A percentile compares a stretch with the other conserved stretches of the same genome.
Conservation (phyloP, 2,113 vertebrate species). For the Hymenochirus boettgeri region DNA sequence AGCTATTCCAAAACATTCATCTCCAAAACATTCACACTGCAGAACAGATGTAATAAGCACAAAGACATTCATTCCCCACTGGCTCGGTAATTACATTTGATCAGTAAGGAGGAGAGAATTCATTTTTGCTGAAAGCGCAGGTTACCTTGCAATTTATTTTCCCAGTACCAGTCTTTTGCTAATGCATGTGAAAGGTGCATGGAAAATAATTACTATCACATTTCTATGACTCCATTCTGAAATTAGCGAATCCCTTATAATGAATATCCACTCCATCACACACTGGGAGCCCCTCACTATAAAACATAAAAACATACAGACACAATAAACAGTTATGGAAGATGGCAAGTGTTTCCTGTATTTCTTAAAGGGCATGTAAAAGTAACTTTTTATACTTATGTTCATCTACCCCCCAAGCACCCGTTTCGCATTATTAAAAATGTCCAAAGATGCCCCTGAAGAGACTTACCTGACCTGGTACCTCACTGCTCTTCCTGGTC, state of each 20-base stretch:
- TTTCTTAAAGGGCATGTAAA: too few species aligned
- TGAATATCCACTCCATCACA: background rate
- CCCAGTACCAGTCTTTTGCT: conserved; percentile 9
- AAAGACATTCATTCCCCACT: conserved; percentile 10
- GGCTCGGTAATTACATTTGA: conserved; percentile 18
- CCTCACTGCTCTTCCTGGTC: too few species aligned
- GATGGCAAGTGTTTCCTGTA: background rate
- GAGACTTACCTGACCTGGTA: too few species aligned
- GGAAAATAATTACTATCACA: conserved; percentile 8
- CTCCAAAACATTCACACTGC: conserved; percentile 31
- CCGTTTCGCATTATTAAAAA: too few species aligned
- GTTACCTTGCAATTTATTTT: conserved; percentile 13
- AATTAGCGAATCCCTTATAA: conserved; percentile 9
- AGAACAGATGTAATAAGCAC: conserved; percentile 23
- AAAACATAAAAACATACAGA: background rate
- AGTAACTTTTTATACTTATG: too few species aligned
- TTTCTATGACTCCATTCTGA: conserved; percentile 1
- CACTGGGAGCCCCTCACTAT: background rate
- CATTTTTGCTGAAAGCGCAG: conserved; percentile 16
- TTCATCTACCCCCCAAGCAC: too few species aligned
- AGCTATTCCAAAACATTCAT: conserved; percentile 24
- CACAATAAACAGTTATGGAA: background rate
- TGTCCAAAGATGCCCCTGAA: too few species aligned
- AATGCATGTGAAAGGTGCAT: conserved; percentile 8
- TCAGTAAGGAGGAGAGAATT: conserved; percentile 9